Percentiles rank a stretch among this genome's conserved stretches.
Conservation (phyloP, 2,888 invertebrate species). For the Zygothrica quintamaculata region DNA sequence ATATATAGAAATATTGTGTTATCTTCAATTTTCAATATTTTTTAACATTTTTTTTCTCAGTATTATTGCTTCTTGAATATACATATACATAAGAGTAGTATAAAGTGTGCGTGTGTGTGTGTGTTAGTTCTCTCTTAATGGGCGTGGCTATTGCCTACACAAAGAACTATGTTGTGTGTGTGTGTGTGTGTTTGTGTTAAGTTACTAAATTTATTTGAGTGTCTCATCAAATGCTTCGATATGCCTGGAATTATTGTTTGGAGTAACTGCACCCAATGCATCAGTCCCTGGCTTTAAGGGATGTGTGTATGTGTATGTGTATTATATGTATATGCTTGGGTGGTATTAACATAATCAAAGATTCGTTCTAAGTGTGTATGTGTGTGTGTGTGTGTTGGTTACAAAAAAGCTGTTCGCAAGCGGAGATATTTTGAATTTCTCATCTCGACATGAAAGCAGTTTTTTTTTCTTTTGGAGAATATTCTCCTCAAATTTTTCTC, state of each 20-base stretch:
- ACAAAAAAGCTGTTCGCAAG: constrained; percentile 39
- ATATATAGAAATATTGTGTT: constrained; percentile 53
- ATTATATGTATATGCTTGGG: too few species aligned
- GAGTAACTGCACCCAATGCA: constrained; percentile 67
- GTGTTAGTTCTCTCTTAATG: background rate
- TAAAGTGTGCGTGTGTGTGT: constrained; percentile 7
- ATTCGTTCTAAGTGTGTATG: constrained; percentile 9
- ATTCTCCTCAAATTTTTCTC: constrained; percentile 11
- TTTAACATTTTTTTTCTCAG: constrained; percentile 61
- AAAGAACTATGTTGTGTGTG: too few species aligned
- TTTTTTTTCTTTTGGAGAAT: constrained; percentile 30
- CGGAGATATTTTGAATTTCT: too few species aligned
- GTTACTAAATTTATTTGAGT: constrained; percentile 23
- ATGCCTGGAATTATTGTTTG: constrained; percentile 76
- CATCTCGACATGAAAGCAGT: constrained; percentile 43
- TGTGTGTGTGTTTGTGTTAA: constrained; percentile 33
- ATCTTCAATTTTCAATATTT: constrained; percentile 48
- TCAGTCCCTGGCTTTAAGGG: too few species aligned
- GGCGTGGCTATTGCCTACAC: background rate
- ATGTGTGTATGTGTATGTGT: too few species aligned
- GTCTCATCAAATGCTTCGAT: constrained; percentile 69
- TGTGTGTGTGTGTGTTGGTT: constrained; percentile 18
- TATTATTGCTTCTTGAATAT: constrained; percentile 83
- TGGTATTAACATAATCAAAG: constrained; percentile 17
- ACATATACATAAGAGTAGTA: constrained; percentile 66